Base-by-base conservation (phyloP, 2,797 vertebrate genomes). In the Pachyuromys duprasi region DNA sequence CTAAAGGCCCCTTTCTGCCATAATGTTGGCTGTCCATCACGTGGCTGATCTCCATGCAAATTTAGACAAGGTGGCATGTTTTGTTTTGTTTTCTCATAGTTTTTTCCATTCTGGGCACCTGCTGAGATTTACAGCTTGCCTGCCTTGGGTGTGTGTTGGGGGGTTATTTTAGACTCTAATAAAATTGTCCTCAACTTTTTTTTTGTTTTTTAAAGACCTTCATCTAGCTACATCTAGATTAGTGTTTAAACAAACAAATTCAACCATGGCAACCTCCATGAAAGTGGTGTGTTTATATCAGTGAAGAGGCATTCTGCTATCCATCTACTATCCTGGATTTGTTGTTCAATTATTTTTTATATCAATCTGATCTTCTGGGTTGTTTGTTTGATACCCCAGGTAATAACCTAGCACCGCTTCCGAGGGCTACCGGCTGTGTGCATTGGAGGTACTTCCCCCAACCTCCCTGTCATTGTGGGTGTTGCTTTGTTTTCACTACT, bases 321-420 rank as follows among this genome's bases (percentile, higher is more conserved):
- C 57, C 79, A 42, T 87, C 70, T 74, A 14, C 67, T 67, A 17
- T 62, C 1, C 22, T 57, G 8, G 33, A 67, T 39, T 36, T 78
- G 28, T 49, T 65, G 65, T 57, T 39, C 26, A 79, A 7, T 42
- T 22, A n/a, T 36, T 75, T 62, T 55, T 75, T 57, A 69, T 79
- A n/a, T 87, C 70, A 93, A 7, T 53, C 36, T 13, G 26, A 70
- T n/a, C 39, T 67, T 49, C 31, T 18, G 15, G 28, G 55, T 20
- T 93, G 53, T 78, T 91, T 76, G 84, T 86, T 89, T 96, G 76
- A 24, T 39, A 33, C 7, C 92, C 90, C n/a, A 22, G 9, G 17
- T 31, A 45, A 82, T 67, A 53, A 78, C 28, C 22, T 70, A 67
- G 1, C 15, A 24, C 3, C 14, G 36, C 9, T 24, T 3, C 70